A percentile compares a stretch with the other conserved stretches of the same genome.
These are phyloP conservation scores for Standfussiana lucernea DNA, from an alignment of 2,888 invertebrate species.

Conservation along the genomic window DNA sequence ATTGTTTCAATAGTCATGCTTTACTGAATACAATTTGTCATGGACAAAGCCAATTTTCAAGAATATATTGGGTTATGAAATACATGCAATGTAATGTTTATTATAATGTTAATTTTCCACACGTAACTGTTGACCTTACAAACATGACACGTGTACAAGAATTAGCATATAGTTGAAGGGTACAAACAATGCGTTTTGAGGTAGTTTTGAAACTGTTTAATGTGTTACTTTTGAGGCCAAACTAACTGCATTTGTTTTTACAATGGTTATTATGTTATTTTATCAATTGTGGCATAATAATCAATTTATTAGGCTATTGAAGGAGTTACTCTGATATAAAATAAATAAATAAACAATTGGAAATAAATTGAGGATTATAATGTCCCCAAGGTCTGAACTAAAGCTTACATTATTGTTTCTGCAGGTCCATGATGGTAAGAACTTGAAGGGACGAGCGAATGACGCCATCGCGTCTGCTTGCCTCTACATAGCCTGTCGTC, in stretches of 20 bases:
- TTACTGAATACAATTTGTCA: slow-evolving; percentile 32
- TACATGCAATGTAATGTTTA: slow-evolving; percentile 35
- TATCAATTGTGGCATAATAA: not conserved
- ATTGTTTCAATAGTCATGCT: slow-evolving; percentile 25
- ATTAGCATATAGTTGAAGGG: slow-evolving; percentile 33
- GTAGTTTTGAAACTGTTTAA: slow-evolving; percentile 3
- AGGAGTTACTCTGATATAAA: not conserved
- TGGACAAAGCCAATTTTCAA: slow-evolving; percentile 25
- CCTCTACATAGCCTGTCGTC: slow-evolving; percentile 99
- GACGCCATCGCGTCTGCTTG: slow-evolving; percentile 99
- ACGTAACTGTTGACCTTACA: slow-evolving; percentile 36
- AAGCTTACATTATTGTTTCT: slow-evolving; percentile 19
- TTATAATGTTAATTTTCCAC: slow-evolving; percentile 39
- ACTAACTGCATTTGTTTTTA: slow-evolving; percentile 11
- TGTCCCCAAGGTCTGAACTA: not conserved
- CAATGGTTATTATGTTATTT: not conserved
- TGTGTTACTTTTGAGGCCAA: slow-evolving; percentile 4
- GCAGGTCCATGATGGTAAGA: slow-evolving; percentile 97
- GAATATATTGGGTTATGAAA: slow-evolving; percentile 30
- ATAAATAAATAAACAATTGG: not conserved
- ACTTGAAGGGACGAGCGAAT: slow-evolving; percentile 98
- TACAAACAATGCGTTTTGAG: slow-evolving; percentile 27
- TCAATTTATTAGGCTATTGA: not conserved
- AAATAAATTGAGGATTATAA: not conserved
- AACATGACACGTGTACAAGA: slow-evolving; percentile 23